These are phyloP conservation scores for Drosophila subsilvestris DNA, from an alignment of 2,888 invertebrate species.

Conservation along the genomic window DNA sequence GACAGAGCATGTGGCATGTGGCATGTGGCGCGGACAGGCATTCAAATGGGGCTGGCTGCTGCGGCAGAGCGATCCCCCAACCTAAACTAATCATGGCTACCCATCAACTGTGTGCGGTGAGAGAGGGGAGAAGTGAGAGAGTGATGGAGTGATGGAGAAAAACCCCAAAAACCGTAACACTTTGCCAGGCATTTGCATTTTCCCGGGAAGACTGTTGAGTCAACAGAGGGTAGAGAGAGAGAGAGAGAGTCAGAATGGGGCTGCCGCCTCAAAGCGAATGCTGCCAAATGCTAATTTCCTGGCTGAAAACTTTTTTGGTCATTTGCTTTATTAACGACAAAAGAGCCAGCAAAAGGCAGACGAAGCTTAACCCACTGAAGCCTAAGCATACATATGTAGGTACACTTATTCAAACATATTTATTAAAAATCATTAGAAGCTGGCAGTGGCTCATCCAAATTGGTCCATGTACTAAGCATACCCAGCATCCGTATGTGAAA, in stretches of 20 bases:
- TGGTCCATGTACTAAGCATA: too few species aligned
- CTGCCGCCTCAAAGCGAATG: conserved; percentile 24
- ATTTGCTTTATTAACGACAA: conserved; percentile 63
- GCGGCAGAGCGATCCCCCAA: conserved; percentile 13
- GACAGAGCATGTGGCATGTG: conserved; percentile 32
- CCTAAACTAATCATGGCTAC: conserved; percentile 63
- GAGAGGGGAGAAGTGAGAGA: conserved; percentile 9
- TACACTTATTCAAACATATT: not conserved
- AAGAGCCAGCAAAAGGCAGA: conserved; percentile 16
- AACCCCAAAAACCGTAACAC: conserved; percentile 44
- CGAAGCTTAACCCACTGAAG: conserved; percentile 22
- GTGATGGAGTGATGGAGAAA: not conserved
- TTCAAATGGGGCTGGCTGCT: conserved; percentile 34
- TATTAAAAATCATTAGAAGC: not conserved
- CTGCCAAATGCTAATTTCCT: conserved; percentile 61
- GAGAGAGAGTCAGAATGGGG: conserved; percentile 1
- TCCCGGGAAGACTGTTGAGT: conserved; percentile 10
- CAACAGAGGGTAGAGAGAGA: not conserved
- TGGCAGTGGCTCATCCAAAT: too few species aligned
- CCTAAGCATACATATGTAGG: too few species aligned
- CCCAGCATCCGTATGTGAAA: too few species aligned
- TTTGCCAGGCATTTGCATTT: conserved; percentile 49
- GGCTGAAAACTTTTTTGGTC: conserved; percentile 55
- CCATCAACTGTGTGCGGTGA: conserved; percentile 33
- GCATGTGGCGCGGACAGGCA: conserved; percentile 53